A percentile compares a stretch with the other conserved stretches of the same genome.
These are phyloP conservation scores for Yoshiicerus persimilis DNA, from an alignment of 1,140 invertebrate genomes.

Conservation along the genomic window DNA sequence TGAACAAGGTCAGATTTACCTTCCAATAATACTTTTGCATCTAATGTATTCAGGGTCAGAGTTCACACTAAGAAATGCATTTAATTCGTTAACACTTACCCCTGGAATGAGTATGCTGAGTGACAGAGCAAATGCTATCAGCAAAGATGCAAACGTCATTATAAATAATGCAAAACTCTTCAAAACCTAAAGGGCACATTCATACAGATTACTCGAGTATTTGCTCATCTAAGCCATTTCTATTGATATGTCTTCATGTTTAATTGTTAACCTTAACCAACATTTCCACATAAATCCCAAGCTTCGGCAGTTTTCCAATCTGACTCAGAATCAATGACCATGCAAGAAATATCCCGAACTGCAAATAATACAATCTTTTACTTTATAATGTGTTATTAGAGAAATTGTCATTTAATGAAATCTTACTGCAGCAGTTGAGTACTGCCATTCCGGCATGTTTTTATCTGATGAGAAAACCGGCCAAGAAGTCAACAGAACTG, in stretches of 20 bases:
- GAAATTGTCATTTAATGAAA: not conserved
- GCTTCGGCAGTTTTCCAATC: conserved; percentile 42
- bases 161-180: conserved; percentile 42
- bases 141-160: conserved; percentile 31
- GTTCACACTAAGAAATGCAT: too few relatives aligned
- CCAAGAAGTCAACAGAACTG: not conserved
- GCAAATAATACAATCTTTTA: not conserved
- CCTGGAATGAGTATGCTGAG: conserved; percentile 35
- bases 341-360: conserved; percentile 42
- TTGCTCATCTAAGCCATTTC: too few relatives aligned
- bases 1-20: too few relatives aligned
- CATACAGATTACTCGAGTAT: too few relatives aligned
- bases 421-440: conserved; percentile 36
- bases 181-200: conserved; percentile 24
- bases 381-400: not conserved
- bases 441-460: conserved; percentile 33
- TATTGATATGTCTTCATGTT: not conserved
- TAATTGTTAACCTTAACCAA: conserved; percentile 27
- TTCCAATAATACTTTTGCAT: not conserved
- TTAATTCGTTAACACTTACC: too few relatives aligned
- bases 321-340: conserved; percentile 40
- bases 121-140: conserved; percentile 36
- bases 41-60: too few relatives aligned
- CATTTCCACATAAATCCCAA: conserved; percentile 44
- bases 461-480: not conserved